Evolutionary conservation across 2,113 vertebrate species (phyloP), one percentile per base, ranked within the genome.

Genomic region (Nymphicus hollandicus): DNA sequence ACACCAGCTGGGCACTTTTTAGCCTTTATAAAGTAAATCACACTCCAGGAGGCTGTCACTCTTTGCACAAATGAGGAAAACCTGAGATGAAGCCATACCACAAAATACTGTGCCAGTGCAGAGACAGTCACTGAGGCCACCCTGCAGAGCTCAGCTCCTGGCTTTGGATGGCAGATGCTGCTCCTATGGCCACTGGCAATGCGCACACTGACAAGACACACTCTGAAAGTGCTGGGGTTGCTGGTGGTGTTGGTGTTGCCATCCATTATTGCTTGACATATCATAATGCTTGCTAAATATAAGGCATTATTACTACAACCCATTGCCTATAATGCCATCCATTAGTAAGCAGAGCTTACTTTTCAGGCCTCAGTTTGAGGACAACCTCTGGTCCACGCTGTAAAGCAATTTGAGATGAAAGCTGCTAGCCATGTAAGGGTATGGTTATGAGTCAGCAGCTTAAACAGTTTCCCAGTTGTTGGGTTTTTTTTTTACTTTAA

Each of bases 1-100:
- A 87, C 69, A 92, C 86, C 84, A 95, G 78, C 90, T 95, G 94
- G 91, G 80, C 93, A 91, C 58, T 88, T 94, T 86, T 95, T 37
- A 58, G 53, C 71, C 90, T 90, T 93, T 94, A 80, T 66, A 89
- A 91, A 96, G 79, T 82, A 95, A 94, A 91, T 88, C 82, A n/a
- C 88, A 81, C 60, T 44, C 78, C 88, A 82, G 37, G 69, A 88
- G 73, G n/a, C 76, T 82, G 52, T 79, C 81, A 55, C 73, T 71
- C 63, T 76, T 65, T 76, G 74, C 68, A 88, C 46, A 85, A 49
- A 93, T 78, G 72, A 83, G 65, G 35, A 85, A 80, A 96, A 85
- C 37, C 91, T 90, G 52, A 71, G 49, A 61, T 6, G 29, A 88
- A 81, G 50, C 66, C 72, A 89, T 74, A 70, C 46, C 81, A 91